Evolutionary conservation across 2,888 invertebrate genomes (phyloP), one percentile per base, ranked within the genome.

Genomic region (Ariolimax columbianus): DNA sequence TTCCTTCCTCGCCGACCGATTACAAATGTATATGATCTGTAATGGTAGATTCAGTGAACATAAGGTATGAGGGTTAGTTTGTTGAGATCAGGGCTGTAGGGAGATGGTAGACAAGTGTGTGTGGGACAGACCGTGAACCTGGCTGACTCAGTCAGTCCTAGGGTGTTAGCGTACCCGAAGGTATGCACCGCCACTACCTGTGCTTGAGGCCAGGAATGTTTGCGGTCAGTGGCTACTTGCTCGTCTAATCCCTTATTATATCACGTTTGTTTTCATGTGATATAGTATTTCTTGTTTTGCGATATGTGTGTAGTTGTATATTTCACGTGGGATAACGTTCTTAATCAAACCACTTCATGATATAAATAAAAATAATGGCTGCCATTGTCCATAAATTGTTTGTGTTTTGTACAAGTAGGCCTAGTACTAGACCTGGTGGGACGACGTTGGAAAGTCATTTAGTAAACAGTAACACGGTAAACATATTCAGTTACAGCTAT

Each of bases 151-250:
- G n/a, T 68, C 2, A 38, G 14, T 26, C 4, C 17, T 26, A 33
- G 70, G 72, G 51, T 63, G 40, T 26, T 36, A 55, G 66, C 51
- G 40, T 72, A 72, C 51, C 72, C 70, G 55, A 81, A 70, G 81
- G 55, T 72, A 81, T 81, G 55, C 81, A 55, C 81, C 55, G 51
- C 81, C 81, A 72, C 72, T 72, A 55, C 17, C 9, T 36, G 55
- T 47, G 19, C n/a, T n/a, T 47, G 43, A 30, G n/a, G 43, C 59
- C 4, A 17, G 26, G 36, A 26, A 26, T n/a, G 38, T 55, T 38
- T 36, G 26, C 38, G 33, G 59, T 26, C 36, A 36, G 77, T 51
- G 23, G 30, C 59, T 55, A 26, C 59, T 26, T 23, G 38, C 38
- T 70, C 1, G 36, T n/a, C 33, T 38, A 38, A 70, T 38, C 70